phyloP scores from a whole-genome alignment of 2,888 invertebrate species.

The Agrochola macilenta region DNA sequence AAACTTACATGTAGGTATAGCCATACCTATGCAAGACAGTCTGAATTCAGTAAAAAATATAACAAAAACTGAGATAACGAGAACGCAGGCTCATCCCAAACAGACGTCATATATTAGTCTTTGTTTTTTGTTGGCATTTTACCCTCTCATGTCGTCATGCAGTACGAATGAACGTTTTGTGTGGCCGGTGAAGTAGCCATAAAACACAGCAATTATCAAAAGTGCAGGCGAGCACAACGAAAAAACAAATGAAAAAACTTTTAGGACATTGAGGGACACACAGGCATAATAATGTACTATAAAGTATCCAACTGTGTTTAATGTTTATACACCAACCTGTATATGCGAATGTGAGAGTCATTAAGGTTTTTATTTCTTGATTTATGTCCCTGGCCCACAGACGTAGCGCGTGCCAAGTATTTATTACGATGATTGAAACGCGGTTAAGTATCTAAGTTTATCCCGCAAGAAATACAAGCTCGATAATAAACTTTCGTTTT shows the following conservation, averaged over 20 bases:
- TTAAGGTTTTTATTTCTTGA: constrained; percentile 63
- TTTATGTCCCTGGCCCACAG: constrained; percentile 49
- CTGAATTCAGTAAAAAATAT: background rate
- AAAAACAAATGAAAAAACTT: constrained; percentile 65
- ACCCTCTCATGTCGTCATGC: constrained; percentile 51
- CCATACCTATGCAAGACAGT: background rate
- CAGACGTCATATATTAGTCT: constrained; percentile 46
- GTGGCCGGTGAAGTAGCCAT: constrained; percentile 58
- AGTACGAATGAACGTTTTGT: constrained; percentile 51
- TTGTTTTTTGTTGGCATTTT: constrained; percentile 53
- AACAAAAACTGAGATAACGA: constrained; percentile 13
- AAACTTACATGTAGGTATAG: background rate
- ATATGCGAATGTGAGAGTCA: constrained; percentile 56
- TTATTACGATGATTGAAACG: constrained; percentile 62
- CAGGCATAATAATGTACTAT: constrained; percentile 48
- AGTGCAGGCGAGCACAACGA: constrained; percentile 53
- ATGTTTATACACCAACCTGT: constrained; percentile 42
- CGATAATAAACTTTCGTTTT: constrained; percentile 54
- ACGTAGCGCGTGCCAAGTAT: constrained; percentile 62
- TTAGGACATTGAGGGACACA: constrained; percentile 57
- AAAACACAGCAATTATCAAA: constrained; percentile 67
- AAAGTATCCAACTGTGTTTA: constrained; percentile 58
- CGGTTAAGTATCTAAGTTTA: constrained; percentile 60
- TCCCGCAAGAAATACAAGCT: constrained; percentile 49
- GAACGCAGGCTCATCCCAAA: constrained; percentile 33